Base-by-base conservation (phyloP, 1,140 invertebrate genomes). In the Octopus bimaculoides region DNA sequence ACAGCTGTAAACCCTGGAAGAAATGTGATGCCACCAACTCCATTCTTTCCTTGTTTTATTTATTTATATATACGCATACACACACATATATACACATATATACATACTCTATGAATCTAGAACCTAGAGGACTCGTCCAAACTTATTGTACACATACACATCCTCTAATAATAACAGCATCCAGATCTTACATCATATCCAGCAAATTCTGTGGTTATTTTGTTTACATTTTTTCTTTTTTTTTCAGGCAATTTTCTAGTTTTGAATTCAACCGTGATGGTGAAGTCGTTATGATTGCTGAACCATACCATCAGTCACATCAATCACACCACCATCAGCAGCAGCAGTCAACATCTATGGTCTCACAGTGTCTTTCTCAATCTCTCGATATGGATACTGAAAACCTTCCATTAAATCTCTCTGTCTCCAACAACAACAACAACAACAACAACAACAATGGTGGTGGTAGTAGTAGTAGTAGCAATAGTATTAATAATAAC, bases 391-490 rank as follows among this genome's bases (percentile, higher is more conserved):
- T 79, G n/a, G 86, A 86, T 75, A 83, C 81, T 52, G 84, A 88
- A 82, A 88, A 86, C 78, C 85, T 85, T 78, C 89, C 84, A 74
- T 85, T 87, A 80, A 90, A 86, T 81, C 81, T 88, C 77, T 86
- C 88, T 54, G 81, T 86, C 66, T 84, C 84, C 55, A 85, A 80
- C 81, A 80, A 71, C 14, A n/a, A 20, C 14, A 71, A 71, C 66
- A 69, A 69, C 66, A 71, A 69, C 66, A 69, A 71, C 66, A 71
- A 71, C 66, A 71, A 6, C 14, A 71, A 3, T 20, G 26, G 14
- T 5, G 26, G 14, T 20, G 26, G 26, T 71, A 71, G 14, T 14
- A 41, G 26, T 41, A 41, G 26, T 3, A 41, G 3, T 41, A 41
- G 26, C 3, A 41, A 2, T 41, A 41, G 3, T 41, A 41, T 2